These are phyloP conservation scores for Strigamia crassipes DNA, from an alignment of 2,888 invertebrate genomes.

Conservation along the genomic window DNA sequence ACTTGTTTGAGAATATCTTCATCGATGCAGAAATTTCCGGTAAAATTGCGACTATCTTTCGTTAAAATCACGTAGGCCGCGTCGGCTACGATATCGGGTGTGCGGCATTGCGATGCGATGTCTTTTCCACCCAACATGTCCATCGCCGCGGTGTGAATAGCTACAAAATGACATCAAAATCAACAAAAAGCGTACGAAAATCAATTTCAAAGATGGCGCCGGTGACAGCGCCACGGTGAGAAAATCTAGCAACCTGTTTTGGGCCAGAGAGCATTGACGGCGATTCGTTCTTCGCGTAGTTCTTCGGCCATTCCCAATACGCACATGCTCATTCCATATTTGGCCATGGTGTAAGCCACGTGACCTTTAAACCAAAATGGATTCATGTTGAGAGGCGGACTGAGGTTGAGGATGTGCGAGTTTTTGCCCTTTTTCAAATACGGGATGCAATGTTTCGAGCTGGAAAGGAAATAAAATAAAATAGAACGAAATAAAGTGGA, in stretches of 20 bases:
- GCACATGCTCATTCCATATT: slow-evolving; percentile 99
- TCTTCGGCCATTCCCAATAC: slow-evolving; percentile 96
- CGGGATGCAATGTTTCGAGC: slow-evolving; percentile 88
- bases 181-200: neutral
- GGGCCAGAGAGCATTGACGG: slow-evolving; percentile 97
- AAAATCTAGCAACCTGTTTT: slow-evolving; percentile 72
- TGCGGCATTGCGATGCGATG: slow-evolving; percentile 70
- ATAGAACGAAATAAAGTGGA: no score
- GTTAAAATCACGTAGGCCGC: slow-evolving; percentile 82
- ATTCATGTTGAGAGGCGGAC: slow-evolving; percentile 89
- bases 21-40: slow-evolving; percentile 91
- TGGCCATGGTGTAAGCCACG: slow-evolving; percentile 98
- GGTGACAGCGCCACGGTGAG: no score
- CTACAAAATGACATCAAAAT: slow-evolving; percentile 61
- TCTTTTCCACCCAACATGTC: slow-evolving; percentile 66
- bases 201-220: no score
- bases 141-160: slow-evolving; percentile 88
- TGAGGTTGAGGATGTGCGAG: slow-evolving; percentile 92
- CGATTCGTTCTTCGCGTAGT: slow-evolving; percentile 78
- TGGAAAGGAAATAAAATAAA: slow-evolving; percentile 62
- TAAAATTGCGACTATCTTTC: slow-evolving; percentile 75
- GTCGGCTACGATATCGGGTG: slow-evolving; percentile 84
- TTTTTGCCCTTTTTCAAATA: slow-evolving; percentile 82
- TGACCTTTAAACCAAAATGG: slow-evolving; percentile 89
- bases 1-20: slow-evolving; percentile 79